Evolutionary conservation across 2,888 invertebrate genomes (phyloP), one percentile per base, ranked within the genome.

Genomic region (Hedya salicella): DNA sequence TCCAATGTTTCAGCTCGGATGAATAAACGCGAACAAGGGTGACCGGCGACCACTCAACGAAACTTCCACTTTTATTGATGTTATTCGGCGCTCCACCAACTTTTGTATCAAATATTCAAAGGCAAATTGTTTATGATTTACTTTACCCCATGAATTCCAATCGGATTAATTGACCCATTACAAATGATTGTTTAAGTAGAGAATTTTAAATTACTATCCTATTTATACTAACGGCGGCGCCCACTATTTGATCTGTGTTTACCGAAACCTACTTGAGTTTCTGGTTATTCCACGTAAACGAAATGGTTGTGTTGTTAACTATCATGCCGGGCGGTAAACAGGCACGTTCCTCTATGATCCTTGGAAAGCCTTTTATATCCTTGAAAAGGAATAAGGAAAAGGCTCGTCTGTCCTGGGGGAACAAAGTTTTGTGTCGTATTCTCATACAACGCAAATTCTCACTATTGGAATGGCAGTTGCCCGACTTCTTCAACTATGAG

Each of bases 1-100:
- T 79, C 80, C 83, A 89, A 88, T 87, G 86, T 88, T 89, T 87
- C 80, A 79, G 78, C 76, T 78, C 78, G 76, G 76, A 78, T 76
- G 86, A 89, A 88, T 87, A 88, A 87, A 85, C 78, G 80, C 75
- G 71, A 79, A 81, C 75, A 79, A 81, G 78, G 82, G 75, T 77
- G 73, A 76, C 75, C 75, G 75, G 59, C 59, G 59, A 64, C 64
- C 64, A 68, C 68, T 68, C 64, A 59, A 66, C 69, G 68, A 75
- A 76, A 75, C 71, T 75, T 74, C 68, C 56, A 70, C 66, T 65
- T 73, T 69, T 66, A 66, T 66, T 66, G 66, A 49, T 66, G 61
- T 66, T 60, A 61, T 66, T 49, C 53, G 54, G 48, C 48, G 39
- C 66, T 30, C 54, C 14, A 42, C 48, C 54, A 54, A 40, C 46